phyloP scores from a whole-genome alignment of 2,888 invertebrate genomes.

The Volucella zonaria region DNA sequence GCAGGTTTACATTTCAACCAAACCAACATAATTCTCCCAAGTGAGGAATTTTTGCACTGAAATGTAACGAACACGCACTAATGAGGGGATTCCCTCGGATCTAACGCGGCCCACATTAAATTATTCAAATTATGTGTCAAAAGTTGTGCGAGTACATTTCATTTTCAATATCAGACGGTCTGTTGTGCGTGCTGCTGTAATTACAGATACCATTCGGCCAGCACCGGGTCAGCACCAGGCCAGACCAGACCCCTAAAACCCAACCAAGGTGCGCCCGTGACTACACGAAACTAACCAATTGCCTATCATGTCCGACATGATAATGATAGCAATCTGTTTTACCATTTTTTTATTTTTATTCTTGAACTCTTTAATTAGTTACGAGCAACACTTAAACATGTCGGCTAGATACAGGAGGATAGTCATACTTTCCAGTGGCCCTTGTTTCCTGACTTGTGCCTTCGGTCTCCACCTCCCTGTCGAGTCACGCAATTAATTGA shows the following conservation, averaged over 20 bases:
- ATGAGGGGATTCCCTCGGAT: slow-evolving; percentile 57
- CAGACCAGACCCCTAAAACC: neutral
- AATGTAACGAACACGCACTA: slow-evolving; percentile 53
- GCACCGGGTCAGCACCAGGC: neutral
- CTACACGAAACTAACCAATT: slow-evolving; percentile 68
- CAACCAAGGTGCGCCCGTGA: slow-evolving; percentile 16
- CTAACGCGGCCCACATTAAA: slow-evolving; percentile 56
- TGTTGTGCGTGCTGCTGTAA: slow-evolving; percentile 63
- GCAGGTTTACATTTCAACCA: no score
- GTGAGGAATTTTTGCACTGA: slow-evolving; percentile 51
- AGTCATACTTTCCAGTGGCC: slow-evolving; percentile 6
- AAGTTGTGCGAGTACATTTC: slow-evolving; percentile 63
- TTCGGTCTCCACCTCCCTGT: neutral
- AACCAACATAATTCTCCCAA: slow-evolving; percentile 34
- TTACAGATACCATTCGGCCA: slow-evolving; percentile 35
- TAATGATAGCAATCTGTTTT: slow-evolving; percentile 71
- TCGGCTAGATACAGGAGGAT: neutral
- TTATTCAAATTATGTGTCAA: slow-evolving; percentile 73
- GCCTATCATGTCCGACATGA: slow-evolving; percentile 73
- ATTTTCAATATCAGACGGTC: slow-evolving; percentile 55
- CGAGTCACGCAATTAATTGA: slow-evolving; percentile 70
- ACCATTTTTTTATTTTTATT: neutral
- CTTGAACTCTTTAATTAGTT: slow-evolving; percentile 68
- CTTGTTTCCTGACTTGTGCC: slow-evolving; percentile 6
- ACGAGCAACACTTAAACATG: slow-evolving; percentile 56